phyloP scores from a whole-genome alignment of 2,797 vertebrate genomes.

The Pantherophis alleghaniensis region DNA sequence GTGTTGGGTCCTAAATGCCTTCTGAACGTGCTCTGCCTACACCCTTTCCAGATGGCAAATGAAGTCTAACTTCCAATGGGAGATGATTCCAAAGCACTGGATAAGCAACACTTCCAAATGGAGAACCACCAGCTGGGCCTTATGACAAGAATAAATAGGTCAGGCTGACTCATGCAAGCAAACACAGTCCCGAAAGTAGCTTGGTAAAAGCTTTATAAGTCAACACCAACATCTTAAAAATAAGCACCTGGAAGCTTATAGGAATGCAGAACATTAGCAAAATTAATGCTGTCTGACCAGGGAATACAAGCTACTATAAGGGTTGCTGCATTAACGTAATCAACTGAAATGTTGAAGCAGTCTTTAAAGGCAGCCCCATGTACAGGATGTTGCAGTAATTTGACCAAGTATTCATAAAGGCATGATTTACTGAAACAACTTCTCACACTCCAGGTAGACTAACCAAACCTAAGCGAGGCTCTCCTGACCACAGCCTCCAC shows the following conservation, averaged over 20 bases:
- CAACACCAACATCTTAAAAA: not conserved
- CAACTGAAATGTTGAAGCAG: not conserved
- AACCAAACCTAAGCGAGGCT: not conserved
- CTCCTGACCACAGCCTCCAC: not conserved
- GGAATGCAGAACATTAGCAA: not conserved
- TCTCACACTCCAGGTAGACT: not conserved
- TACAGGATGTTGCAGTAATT: not conserved
- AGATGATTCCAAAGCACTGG: not conserved
- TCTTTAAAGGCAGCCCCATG: not conserved
- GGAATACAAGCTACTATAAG: not conserved
- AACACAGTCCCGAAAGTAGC: not conserved
- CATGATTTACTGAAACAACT: not conserved
- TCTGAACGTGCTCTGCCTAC: not conserved
- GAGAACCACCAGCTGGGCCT: not conserved
- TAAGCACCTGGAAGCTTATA: not conserved
- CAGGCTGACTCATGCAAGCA: not conserved
- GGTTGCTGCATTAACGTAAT: not conserved
- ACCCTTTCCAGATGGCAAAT: not conserved
- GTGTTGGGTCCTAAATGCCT: not conserved
- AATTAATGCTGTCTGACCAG: not conserved
- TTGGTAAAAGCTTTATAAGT: not conserved
- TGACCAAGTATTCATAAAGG: not conserved
- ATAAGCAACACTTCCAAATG: not conserved
- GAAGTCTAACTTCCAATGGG: not conserved
- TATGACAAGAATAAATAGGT: not conserved